Evolutionary conservation across 2,797 vertebrate genomes (phyloP).

Genomic region (Babyrousa celebensis): DNA sequence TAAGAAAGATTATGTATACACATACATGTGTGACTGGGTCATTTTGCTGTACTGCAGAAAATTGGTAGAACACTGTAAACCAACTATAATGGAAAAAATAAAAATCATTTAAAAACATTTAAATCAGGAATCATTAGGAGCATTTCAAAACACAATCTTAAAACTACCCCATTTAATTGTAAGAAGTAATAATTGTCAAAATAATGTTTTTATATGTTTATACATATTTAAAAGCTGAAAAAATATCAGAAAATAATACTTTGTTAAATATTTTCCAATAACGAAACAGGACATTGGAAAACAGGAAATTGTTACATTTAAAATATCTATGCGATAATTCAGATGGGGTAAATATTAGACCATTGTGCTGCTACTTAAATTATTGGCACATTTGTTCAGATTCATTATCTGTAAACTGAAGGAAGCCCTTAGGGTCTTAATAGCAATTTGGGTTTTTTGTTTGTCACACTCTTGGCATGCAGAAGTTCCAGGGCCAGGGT

Average conservation of each 20-base stretch:
- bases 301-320: neutral
- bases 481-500: too few relatives aligned
- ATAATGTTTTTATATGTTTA: neutral
- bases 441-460: neutral
- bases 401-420: neutral
- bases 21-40: too few relatives aligned
- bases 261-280: conserved; percentile 33
- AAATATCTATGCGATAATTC: neutral
- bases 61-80: too few relatives aligned
- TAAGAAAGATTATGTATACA: too few relatives aligned
- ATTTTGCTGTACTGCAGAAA: too few relatives aligned
- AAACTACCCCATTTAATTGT: neutral
- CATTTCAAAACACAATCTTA: neutral
- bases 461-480: too few relatives aligned
- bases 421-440: neutral
- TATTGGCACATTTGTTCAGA: neutral
- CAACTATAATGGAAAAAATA: too few relatives aligned
- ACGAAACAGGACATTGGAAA: neutral
- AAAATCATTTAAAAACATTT: neutral
- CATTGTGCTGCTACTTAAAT: neutral
- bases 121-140: neutral
- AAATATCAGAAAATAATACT: neutral
- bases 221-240: too few relatives aligned
- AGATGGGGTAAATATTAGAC: neutral
- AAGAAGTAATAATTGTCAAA: neutral